Evolutionary conservation across 2,113 vertebrate species (phyloP), one percentile per base, ranked within the genome.

Genomic region (Nycticryphes semicollaris): DNA sequence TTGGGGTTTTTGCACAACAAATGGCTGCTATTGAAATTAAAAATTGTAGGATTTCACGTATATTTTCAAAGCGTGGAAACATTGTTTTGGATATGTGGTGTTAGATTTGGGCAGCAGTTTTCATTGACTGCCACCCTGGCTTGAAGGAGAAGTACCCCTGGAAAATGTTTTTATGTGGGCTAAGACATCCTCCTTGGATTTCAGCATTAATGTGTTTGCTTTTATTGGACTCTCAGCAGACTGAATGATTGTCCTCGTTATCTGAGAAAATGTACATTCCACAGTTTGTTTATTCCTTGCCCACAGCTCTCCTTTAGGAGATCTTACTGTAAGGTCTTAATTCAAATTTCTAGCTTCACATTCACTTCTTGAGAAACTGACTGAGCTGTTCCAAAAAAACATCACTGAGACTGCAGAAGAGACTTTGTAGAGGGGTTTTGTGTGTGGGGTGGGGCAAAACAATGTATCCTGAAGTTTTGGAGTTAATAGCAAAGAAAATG

Each of bases 401-500:
- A 63, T 62, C 47, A 20, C 63, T 27, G 15, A 4, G 21, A 25
- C 54, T 48, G n/a, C 48, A 93, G 31, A 56, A 6, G 19, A 79
- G 15, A 25, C 7, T 41, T 74, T 43, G 28, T 18, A 21, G 16
- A 16, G 16, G 15, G 9, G 27, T 11, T 6, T 43, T 43, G 13
- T 43, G 43, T 43, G 10, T 70, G 9, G 7, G 12, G 43, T 43
- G 10, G 67, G 9, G 7, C 11, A 87, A 85, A 76, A 45, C 14
- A 18, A 19, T 25, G 28, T 27, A 35, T 0, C 2, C 12, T 15
- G 7, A 7, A 43, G 3, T 67, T 41, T 47, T 9, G 21, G 47
- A 8, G 43, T 47, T 39, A 77, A 51, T 14, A 82, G 17, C 15
- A 81, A 81, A 75, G 60, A 84, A 80, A 92, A 87, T 70, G 19